These are phyloP conservation scores for Cladopsammia gracilis DNA, from an alignment of 64 coral and sea anemone genomes.

Conservation along the genomic window DNA sequence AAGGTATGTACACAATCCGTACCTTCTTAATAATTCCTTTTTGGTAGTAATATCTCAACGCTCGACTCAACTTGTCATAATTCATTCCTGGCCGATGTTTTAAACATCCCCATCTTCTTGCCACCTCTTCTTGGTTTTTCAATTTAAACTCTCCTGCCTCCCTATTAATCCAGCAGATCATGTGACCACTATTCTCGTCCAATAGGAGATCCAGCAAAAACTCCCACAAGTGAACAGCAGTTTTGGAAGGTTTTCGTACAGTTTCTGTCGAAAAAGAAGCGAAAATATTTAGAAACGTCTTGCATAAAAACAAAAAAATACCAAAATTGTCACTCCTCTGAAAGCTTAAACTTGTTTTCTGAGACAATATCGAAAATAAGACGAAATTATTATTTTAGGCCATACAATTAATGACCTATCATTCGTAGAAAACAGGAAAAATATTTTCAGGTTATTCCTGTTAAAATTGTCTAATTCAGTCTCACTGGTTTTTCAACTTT, in stretches of 20 bases:
- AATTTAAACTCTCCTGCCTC: constrained; percentile 89
- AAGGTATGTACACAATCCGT: not conserved
- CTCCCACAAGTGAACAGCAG: constrained; percentile 88
- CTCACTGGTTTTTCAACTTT: too few species aligned
- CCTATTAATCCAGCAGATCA: constrained; percentile 88
- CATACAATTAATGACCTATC: too few species aligned
- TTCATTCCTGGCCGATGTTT: constrained; percentile 90
- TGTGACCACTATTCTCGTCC: constrained; percentile 54
- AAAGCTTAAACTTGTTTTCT: too few species aligned
- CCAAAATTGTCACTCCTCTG: too few species aligned
- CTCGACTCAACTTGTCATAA: constrained; percentile 91
- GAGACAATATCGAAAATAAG: too few species aligned
- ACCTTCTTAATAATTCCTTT: constrained; percentile 93
- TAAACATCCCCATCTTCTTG: constrained; percentile 81
- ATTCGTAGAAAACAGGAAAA: too few species aligned
- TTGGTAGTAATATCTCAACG: constrained; percentile 89
- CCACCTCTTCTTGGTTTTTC: constrained; percentile 90
- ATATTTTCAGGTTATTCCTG: too few species aligned
- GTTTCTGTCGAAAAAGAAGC: constrained; percentile 15
- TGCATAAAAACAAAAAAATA: too few species aligned
- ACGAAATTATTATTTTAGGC: too few species aligned
- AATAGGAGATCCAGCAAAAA: constrained; percentile 82
- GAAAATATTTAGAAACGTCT: too few species aligned
- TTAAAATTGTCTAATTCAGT: too few species aligned
- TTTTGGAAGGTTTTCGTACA: constrained; percentile 46